Percentiles rank a stretch among this genome's conserved stretches.
Evolutionary conservation across 1,140 invertebrate species (phyloP).

Genomic region (Anadara kagoshimensis): DNA sequence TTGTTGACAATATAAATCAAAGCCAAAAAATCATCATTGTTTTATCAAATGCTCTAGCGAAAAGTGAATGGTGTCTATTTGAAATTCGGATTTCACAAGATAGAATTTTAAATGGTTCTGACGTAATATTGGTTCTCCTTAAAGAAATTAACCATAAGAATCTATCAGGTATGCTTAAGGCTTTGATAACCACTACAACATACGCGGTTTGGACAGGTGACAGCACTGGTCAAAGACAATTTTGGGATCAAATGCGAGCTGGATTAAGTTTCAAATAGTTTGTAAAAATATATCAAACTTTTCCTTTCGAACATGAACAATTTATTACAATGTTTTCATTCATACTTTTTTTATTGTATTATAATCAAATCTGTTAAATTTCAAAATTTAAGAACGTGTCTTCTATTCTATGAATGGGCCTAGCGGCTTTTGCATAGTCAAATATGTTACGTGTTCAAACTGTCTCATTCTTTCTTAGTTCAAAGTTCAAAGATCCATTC

Average conservation of each 20-base stretch:
- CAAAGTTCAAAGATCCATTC: no score
- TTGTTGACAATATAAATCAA: constrained; percentile 24
- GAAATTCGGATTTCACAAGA: constrained; percentile 72
- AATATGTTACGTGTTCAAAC: no score
- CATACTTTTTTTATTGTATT: no score
- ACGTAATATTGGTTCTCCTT: constrained; percentile 35
- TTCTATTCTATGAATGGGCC: no score
- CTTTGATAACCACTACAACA: constrained; percentile 16
- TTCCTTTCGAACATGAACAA: no score
- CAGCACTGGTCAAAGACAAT: background rate
- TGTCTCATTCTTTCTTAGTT: no score
- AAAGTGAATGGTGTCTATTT: constrained; percentile 59
- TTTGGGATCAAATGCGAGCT: constrained; percentile 5
- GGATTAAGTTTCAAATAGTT: no score
- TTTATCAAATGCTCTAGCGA: constrained; percentile 51
- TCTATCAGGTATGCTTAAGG: constrained; percentile 13
- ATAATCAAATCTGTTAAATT: no score
- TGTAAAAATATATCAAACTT: no score
- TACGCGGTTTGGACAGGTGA: constrained; percentile 12
- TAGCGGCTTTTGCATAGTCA: no score
- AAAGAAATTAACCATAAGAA: constrained; percentile 29
- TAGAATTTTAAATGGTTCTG: constrained; percentile 27
- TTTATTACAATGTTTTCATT: no score
- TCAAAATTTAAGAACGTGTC: no score
- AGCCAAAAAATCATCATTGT: constrained; percentile 56